Conservation (phyloP, 2,888 invertebrate species). For the Margaritifera margaritifera region DNA sequence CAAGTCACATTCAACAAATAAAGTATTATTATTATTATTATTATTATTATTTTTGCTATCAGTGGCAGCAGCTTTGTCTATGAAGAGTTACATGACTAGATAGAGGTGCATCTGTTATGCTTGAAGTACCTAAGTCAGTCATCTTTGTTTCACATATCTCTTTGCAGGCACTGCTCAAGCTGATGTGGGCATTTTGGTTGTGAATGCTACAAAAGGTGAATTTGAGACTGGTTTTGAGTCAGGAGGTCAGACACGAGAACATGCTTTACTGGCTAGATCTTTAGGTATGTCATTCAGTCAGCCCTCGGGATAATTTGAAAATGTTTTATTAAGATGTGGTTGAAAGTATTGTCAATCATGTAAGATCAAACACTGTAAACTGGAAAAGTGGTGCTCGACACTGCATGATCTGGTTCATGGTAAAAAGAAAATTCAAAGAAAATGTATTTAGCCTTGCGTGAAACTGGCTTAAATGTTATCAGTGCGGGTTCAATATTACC, state of each 20-base stretch:
- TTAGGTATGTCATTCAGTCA: conserved; percentile 75
- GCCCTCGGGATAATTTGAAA: background rate
- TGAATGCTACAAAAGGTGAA: conserved; percentile 94
- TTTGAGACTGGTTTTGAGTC: conserved; percentile 99
- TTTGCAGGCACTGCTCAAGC: conserved; percentile 92
- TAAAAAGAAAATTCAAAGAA: too few relatives aligned
- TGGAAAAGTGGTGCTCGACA: too few relatives aligned
- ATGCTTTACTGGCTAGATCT: conserved; percentile 92
- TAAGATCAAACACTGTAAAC: too few relatives aligned
- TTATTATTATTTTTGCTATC: background rate
- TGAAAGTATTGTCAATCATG: too few relatives aligned
- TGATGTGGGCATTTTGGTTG: conserved; percentile 95
- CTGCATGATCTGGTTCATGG: too few relatives aligned
- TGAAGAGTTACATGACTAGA: background rate
- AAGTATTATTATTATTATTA: too few relatives aligned
- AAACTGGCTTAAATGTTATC: too few relatives aligned
- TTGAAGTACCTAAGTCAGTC: background rate
- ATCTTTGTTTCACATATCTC: background rate
- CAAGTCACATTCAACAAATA: too few relatives aligned
- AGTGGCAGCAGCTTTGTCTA: background rate
- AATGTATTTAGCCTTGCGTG: too few relatives aligned
- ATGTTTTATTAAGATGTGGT: background rate
- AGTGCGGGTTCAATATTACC: too few relatives aligned
- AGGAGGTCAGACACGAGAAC: conserved; percentile 98
- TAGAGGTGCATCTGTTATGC: too few relatives aligned